Base-by-base conservation (phyloP, 2,113 vertebrate genomes). In the Centropristis striata region DNA sequence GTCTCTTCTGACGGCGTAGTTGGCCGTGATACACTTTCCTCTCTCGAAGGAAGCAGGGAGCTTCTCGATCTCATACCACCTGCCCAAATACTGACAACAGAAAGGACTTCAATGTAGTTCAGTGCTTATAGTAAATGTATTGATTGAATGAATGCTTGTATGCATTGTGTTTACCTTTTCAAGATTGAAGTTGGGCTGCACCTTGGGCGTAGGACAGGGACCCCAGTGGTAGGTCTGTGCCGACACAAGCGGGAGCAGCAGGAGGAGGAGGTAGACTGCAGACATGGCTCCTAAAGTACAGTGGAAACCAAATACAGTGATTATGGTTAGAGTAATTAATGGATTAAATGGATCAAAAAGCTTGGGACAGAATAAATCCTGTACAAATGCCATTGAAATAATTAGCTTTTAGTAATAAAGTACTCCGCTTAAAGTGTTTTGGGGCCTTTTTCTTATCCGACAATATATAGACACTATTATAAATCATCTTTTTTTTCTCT, bases 171-270 rank as follows among this genome's bases (percentile, higher is more conserved):
- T 90, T 73, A 93, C 92, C 87, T 71, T 27, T 2, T 92, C 28
- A 8, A 97, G 55, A 3, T 95, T 74, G 0, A 98, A 98, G 77
- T 92, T 82, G 71, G 96, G 95, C 88, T 98, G 96, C 47, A 97
- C 95, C 0, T 94, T 86, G 0, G 96, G 96, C 2, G 80, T 80
- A 0, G 96, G 96, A 78, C 97, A 98, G 0, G 89, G 91, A 37
- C 97, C 97, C 86, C 96, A 88, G 27, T 92, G 95, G 46, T 95
- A 96, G 0, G 92, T 95, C 84, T 98, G 97, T 6, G 96, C 94
- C 0, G 90, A 86, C 67, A 88, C 81, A 70, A 92, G 75, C 25
- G 92, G 88, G 14, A 93, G 57, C n/a, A 92, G 46, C 73, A 94
- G 39, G 0, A 93, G 14, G 39, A 92, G 61, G 8, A 88, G 70